Conservation (phyloP, 2,797 vertebrate species). For the Pampus argenteus region DNA sequence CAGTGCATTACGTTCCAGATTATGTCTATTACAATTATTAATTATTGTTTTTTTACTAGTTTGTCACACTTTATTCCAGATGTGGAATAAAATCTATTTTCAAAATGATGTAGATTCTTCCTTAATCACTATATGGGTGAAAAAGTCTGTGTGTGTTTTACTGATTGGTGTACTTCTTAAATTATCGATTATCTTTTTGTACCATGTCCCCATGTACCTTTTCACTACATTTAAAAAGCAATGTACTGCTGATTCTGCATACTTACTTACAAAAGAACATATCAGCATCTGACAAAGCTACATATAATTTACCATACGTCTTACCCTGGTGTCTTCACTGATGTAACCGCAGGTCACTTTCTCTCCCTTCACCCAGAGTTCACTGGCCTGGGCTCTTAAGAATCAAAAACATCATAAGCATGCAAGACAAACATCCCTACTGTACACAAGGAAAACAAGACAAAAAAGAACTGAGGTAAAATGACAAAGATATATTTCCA, state of each 20-base stretch:
- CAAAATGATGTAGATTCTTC: no score
- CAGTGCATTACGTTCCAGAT: not conserved
- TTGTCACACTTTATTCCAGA: not conserved
- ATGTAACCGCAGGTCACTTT: conserved; percentile 99
- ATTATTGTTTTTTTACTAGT: not conserved
- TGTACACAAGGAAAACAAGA: not conserved
- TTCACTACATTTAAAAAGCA: no score
- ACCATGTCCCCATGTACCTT: no score
- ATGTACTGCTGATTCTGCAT: no score
- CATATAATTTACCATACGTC: conserved; percentile 33
- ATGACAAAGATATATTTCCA: no score
- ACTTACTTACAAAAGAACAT: no score
- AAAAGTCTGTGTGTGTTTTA: no score
- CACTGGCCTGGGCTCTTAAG: conserved; percentile 94
- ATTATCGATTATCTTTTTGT: no score
- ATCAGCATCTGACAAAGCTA: not conserved
- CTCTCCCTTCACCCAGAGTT: conserved; percentile 98
- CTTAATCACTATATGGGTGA: no score
- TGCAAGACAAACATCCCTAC: not conserved
- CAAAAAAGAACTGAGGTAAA: not conserved
- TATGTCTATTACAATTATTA: no score
- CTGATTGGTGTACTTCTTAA: no score
- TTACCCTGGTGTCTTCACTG: conserved; percentile 95
- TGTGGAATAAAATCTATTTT: no score
- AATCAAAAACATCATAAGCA: not conserved